Percentiles rank a stretch among this genome's conserved stretches.
Evolutionary conservation across 2,888 invertebrate species (phyloP).

Genomic region (Chelonus formosanus): DNA sequence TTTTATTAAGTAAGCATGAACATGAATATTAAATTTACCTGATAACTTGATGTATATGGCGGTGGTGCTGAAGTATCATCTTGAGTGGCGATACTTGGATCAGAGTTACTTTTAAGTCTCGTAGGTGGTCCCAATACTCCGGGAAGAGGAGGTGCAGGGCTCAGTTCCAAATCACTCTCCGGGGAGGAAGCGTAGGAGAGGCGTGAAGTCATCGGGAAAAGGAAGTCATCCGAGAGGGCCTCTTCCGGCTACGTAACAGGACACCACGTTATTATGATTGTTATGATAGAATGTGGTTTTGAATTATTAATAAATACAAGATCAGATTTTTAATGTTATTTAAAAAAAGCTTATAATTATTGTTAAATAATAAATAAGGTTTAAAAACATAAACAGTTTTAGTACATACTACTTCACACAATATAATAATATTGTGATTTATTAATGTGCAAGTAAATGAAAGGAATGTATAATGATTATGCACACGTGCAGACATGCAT

Average conservation of each 20-base stretch:
- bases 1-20: not conserved
- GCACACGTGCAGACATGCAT: too few relatives aligned
- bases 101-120: conserved; percentile 77
- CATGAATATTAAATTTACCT: too few relatives aligned
- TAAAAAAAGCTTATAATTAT: not conserved
- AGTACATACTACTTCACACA: too few relatives aligned
- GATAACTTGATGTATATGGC: conserved; percentile 53
- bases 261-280: conserved; percentile 54
- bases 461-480: too few relatives aligned
- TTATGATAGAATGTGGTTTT: conserved; percentile 20
- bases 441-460: too few relatives aligned
- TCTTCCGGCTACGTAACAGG: conserved; percentile 83
- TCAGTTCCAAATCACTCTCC: conserved; percentile 93
- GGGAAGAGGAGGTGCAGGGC: conserved; percentile 74
- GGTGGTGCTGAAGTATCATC: conserved; percentile 86
- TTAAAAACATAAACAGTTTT: not conserved
- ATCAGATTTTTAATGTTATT: too few relatives aligned
- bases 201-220: conserved; percentile 97
- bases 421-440: too few relatives aligned
- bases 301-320: too few relatives aligned
- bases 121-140: conserved; percentile 70
- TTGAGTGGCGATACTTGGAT: conserved; percentile 94
- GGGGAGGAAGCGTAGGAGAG: conserved; percentile 96
- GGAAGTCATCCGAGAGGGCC: conserved; percentile 96
- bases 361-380: not conserved